Percentiles rank a stretch among this genome's conserved stretches.
These are phyloP conservation scores for Erythrocercus mccallii DNA, from an alignment of 2,113 vertebrate genomes.

Conservation along the genomic window DNA sequence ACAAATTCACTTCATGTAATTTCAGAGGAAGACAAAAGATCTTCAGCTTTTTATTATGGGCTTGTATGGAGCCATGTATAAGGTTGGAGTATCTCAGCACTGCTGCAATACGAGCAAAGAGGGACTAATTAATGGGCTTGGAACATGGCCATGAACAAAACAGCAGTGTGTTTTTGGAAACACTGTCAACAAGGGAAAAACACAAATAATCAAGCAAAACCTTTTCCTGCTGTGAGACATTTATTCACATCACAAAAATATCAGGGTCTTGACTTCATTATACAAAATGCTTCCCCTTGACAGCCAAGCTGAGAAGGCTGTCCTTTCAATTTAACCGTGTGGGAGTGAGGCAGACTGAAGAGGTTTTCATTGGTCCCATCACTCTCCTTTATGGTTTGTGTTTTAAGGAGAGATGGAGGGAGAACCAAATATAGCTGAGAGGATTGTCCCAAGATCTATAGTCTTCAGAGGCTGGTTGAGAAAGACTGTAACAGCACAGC, in stretches of 20 bases:
- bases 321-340: background rate
- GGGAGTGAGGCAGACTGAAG: background rate
- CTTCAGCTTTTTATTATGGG: background rate
- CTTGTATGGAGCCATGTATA: background rate
- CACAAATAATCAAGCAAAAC: background rate
- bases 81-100: background rate
- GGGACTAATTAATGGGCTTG: background rate
- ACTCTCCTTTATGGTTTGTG: background rate
- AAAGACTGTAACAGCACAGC: background rate
- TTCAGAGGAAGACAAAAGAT: background rate
- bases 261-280: background rate
- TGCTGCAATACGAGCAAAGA: background rate
- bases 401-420: background rate
- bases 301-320: background rate
- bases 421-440: background rate
- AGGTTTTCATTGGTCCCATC: background rate
- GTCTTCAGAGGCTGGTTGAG: background rate
- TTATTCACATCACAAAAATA: background rate
- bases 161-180: background rate
- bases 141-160: background rate
- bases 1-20: background rate
- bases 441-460: background rate
- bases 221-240: background rate
- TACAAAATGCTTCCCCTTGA: background rate
- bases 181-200: background rate